Conservation (phyloP, 2,797 vertebrate genomes). For the Parambassis ranga region DNA sequence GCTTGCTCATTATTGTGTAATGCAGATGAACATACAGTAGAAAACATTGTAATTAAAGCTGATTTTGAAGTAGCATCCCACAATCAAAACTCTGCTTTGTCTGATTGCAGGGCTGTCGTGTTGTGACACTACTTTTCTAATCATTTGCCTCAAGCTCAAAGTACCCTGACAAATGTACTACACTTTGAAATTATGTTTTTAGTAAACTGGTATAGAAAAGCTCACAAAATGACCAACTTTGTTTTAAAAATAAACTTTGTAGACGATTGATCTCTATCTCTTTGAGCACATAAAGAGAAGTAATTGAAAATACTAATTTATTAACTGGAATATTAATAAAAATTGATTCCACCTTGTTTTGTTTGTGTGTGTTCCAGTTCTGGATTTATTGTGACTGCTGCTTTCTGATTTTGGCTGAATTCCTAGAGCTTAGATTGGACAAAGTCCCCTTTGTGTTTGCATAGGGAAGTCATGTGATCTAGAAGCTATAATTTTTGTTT, state of each 20-base stretch:
- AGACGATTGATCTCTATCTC: slow-evolving; percentile 20
- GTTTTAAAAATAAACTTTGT: slow-evolving; percentile 31
- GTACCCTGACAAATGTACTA: slow-evolving; percentile 21
- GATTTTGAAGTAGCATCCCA: slow-evolving; percentile 26
- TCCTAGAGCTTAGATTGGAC: slow-evolving; percentile 52
- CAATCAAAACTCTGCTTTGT: slow-evolving; percentile 28
- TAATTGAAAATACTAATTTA: slow-evolving; percentile 66
- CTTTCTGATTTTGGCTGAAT: slow-evolving; percentile 20
- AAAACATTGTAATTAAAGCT: not conserved
- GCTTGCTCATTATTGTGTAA: slow-evolving; percentile 22
- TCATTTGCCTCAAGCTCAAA: slow-evolving; percentile 40
- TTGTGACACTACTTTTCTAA: slow-evolving; percentile 45
- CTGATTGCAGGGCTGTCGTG: slow-evolving; percentile 24
- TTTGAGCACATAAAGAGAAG: slow-evolving; percentile 50
- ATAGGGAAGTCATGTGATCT: slow-evolving; percentile 46
- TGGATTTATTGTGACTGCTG: not conserved
- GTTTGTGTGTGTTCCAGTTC: slow-evolving; percentile 26
- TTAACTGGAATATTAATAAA: slow-evolving; percentile 76
- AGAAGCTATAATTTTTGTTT: slow-evolving; percentile 21
- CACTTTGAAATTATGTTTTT: slow-evolving; percentile 40
- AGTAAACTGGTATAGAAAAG: slow-evolving; percentile 33
- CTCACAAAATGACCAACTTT: slow-evolving; percentile 23
- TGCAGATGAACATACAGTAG: not conserved
- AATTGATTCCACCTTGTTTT: slow-evolving; percentile 41
- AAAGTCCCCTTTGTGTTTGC: slow-evolving; percentile 76